Evolutionary conservation across 37 sponge, comb jelly and placozoan species (phyloP), one percentile per base, ranked within the genome.

Genomic region (Hexactinellida sp.): DNA sequence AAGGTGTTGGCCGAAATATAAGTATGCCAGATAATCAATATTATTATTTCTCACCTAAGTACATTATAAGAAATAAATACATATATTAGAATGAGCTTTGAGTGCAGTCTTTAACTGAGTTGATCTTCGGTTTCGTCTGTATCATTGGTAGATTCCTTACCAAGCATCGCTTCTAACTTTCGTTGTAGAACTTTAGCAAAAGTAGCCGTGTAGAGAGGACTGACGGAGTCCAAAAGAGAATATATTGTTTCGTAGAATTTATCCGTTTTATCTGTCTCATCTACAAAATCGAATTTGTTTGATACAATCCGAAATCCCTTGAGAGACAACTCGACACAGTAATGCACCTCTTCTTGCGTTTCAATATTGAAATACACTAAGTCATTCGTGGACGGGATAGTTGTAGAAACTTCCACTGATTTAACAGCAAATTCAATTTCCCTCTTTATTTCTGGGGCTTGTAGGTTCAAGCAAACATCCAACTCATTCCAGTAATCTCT

Each of bases 391-490:
- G 76, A 63, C 1, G 76, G 32, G 76, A 63, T 23, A 5, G 3
- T n/a, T 63, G 76, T 63, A 63, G 76, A 63, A 63, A 63, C 76
- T 63, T 63, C 76, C 5, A 63, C 76, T 25, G 76, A 63, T 23
- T 63, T 63, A 7, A 63, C 76, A 25, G 76, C 76, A n/a, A 63
- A 63, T 28, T 63, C 76, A n/a, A 63, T 63, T 63, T 63, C 76
- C 34, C 30, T 63, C 30, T 63, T 63, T 25, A 63, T 63, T 63
- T 63, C 76, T 63, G 76, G 76, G 13, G 76, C 76, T 63, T 63
- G 76, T 25, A 63, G 34, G 13, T 63, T 63, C 5, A 63, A 28
- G 30, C 34, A 32, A 32, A 63, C 34, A n/a, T 63, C 76, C 3
- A 28, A 32, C 13, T 63, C 76, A 23, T 28, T 63, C 30, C 76